A percentile compares a stretch with the other conserved stretches of the same genome.
Evolutionary conservation across 2,888 invertebrate species (phyloP).

Genomic region (Cosmorhoe ocellata): DNA sequence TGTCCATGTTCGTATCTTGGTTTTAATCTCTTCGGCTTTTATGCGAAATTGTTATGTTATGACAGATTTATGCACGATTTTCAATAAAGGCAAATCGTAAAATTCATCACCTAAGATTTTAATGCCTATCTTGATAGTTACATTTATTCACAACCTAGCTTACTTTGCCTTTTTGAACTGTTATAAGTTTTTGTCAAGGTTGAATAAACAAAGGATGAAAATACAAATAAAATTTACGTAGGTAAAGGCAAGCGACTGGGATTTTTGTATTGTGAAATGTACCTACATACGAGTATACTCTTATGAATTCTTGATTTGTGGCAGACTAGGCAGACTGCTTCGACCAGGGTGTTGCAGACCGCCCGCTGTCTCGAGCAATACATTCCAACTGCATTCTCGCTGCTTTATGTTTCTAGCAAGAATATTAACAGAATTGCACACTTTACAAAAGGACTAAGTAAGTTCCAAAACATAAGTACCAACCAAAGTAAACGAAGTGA

Average conservation of each 20-base stretch:
- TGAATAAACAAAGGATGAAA: conserved; percentile 3
- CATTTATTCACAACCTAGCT: too few relatives aligned
- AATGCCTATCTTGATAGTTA: too few relatives aligned
- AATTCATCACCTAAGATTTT: background rate
- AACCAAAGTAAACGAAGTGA: background rate
- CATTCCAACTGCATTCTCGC: conserved; percentile 25
- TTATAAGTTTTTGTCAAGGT: background rate
- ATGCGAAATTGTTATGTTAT: conserved; percentile 4
- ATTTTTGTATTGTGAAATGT: conserved; percentile 16
- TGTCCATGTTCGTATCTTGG: background rate
- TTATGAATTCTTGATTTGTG: conserved; percentile 21
- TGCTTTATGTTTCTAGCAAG: conserved; percentile 3
- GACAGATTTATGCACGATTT: background rate
- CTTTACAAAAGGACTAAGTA: conserved; percentile 11
- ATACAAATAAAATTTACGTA: background rate
- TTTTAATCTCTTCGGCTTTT: conserved; percentile 1
- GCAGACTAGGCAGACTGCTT: conserved; percentile 14
- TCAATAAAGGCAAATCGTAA: background rate
- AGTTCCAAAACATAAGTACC: background rate
- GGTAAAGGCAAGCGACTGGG: background rate
- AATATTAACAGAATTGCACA: conserved; percentile 2
- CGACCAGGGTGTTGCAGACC: conserved; percentile 16
- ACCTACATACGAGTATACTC: too few relatives aligned
- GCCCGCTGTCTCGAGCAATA: conserved; percentile 19
- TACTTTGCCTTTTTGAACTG: too few relatives aligned